Percentiles rank a stretch among this genome's conserved stretches.
These are phyloP conservation scores for Malthinus flaveolus DNA, from an alignment of 2,888 invertebrate genomes.

Conservation along the genomic window DNA sequence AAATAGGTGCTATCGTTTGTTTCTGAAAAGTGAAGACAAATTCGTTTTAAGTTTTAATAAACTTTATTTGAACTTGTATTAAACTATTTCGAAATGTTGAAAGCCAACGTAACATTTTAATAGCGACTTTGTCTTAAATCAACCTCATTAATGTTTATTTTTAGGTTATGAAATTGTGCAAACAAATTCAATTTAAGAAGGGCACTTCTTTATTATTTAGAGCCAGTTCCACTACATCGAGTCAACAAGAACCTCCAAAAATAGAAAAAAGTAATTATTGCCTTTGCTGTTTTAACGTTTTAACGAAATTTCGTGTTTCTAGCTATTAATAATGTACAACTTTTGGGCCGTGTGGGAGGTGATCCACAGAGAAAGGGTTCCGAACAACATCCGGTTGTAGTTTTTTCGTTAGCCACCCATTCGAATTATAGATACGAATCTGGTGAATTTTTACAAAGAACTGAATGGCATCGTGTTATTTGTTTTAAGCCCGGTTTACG, in stretches of 20 bases:
- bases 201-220: constrained; percentile 1
- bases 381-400: constrained; percentile 80
- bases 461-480: constrained; percentile 90
- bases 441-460: constrained; percentile 81
- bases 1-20: no score
- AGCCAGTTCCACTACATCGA: constrained; percentile 29
- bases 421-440: constrained; percentile 78
- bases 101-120: no score
- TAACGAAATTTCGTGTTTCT: constrained; percentile 33
- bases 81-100: no score
- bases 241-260: constrained; percentile 44
- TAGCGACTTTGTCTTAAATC: no score
- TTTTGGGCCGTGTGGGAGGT: constrained; percentile 86
- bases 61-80: no score
- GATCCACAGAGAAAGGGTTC: constrained; percentile 85
- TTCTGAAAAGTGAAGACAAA: no score
- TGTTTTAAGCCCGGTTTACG: constrained; percentile 84
- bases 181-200: neutral
- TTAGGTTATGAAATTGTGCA: constrained; percentile 14
- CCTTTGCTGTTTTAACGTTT: neutral
- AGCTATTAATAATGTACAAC: constrained; percentile 83
- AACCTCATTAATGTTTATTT: neutral
- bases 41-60: no score
- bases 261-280: constrained; percentile 49
- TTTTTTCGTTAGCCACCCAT: constrained; percentile 90